These are phyloP conservation scores for Sebastes variabilis DNA, from an alignment of 2,797 vertebrate species.

Conservation along the genomic window DNA sequence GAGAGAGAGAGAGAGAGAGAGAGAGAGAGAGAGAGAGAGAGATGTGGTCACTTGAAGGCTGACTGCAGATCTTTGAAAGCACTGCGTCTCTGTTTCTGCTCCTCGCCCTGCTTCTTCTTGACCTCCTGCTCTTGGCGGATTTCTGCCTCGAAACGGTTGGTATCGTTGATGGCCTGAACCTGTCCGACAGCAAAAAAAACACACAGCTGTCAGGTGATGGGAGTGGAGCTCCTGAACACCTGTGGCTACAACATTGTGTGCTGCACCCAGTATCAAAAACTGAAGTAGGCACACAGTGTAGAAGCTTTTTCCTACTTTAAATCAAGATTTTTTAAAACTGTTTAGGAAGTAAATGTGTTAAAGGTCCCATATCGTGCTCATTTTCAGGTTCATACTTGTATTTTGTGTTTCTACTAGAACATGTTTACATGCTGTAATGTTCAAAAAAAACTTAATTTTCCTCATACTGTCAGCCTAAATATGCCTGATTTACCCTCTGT, in stretches of 20 bases:
- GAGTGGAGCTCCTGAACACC: neutral
- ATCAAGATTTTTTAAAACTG: neutral
- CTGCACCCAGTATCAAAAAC: neutral
- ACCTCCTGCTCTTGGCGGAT: slow-evolving; percentile 94
- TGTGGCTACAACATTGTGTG: no score
- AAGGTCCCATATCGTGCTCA: neutral
- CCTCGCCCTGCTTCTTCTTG: slow-evolving; percentile 92
- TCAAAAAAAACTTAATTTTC: no score
- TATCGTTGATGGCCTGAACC: slow-evolving; percentile 90
- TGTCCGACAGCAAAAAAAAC: slow-evolving; percentile 51
- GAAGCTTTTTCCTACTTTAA: neutral
- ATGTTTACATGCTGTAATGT: no score
- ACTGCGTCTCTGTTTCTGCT: slow-evolving; percentile 89
- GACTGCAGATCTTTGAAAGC: slow-evolving; percentile 94
- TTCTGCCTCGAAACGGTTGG: slow-evolving; percentile 92
- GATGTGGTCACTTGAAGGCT: slow-evolving; percentile 82
- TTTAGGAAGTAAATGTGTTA: neutral
- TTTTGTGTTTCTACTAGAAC: no score
- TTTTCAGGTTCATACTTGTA: no score
- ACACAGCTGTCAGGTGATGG: neutral
- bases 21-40: neutral
- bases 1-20: no score
- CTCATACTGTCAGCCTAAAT: no score
- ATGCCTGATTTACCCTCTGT: no score
- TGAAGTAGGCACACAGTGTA: neutral